phyloP scores from a whole-genome alignment of 2,888 invertebrate genomes.

The Meteorus colon region DNA sequence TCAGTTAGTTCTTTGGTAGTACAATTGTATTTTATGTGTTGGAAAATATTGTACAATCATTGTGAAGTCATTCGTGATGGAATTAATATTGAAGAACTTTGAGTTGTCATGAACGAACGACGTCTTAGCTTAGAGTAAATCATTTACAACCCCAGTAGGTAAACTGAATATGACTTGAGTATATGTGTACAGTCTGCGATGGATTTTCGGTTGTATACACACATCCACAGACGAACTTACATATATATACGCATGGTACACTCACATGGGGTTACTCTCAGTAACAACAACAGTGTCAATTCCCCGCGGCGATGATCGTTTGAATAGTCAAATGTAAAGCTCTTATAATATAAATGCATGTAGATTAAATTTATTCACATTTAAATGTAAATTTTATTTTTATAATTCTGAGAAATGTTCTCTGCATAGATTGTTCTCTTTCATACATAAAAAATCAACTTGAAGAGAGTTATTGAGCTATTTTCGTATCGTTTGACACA shows the following conservation, averaged over 20 bases:
- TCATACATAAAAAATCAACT: too few species aligned
- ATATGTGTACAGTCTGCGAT: constrained; percentile 9
- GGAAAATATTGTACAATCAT: too few species aligned
- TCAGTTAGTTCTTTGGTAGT: too few species aligned
- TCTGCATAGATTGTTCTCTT: too few species aligned
- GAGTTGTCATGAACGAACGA: background rate
- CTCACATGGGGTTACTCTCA: constrained; percentile 47
- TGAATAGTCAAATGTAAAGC: constrained; percentile 68
- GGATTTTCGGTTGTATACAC: constrained; percentile 43
- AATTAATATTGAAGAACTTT: too few species aligned
- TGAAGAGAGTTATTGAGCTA: too few species aligned
- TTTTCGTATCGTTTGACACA: too few species aligned
- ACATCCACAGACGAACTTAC: background rate
- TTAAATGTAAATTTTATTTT: constrained; percentile 5
- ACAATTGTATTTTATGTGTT: too few species aligned
- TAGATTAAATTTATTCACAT: constrained; percentile 13
- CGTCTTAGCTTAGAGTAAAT: background rate
- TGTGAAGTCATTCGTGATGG: too few species aligned
- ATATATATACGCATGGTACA: background rate
- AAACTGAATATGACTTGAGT: too few species aligned
- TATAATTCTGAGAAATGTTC: background rate
- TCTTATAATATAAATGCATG: constrained; percentile 57
- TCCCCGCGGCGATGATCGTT: constrained; percentile 65
- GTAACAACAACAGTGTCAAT: constrained; percentile 72
- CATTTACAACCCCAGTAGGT: background rate